Percentiles rank a stretch among this genome's conserved stretches.
These are phyloP conservation scores for Campaea margaritaria DNA, from an alignment of 2,888 invertebrate genomes.

Conservation along the genomic window DNA sequence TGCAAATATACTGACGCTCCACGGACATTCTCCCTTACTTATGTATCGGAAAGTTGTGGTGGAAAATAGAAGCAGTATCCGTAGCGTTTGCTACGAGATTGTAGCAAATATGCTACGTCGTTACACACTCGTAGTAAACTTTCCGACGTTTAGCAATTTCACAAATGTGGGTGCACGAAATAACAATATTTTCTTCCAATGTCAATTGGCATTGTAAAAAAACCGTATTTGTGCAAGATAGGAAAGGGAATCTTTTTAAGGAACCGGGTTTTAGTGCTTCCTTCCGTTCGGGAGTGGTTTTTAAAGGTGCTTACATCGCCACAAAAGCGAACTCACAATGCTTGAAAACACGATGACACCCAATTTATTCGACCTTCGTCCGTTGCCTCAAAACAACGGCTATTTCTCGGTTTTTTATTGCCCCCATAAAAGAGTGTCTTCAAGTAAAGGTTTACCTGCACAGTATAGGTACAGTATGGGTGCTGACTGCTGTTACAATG, in stretches of 20 bases:
- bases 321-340: conserved; percentile 16
- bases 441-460: conserved; percentile 38
- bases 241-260: conserved; percentile 5
- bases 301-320: conserved; percentile 25
- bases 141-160: background rate
- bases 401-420: conserved; percentile 37
- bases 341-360: conserved; percentile 35
- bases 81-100: conserved; percentile 25
- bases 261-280: conserved; percentile 17
- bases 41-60: conserved; percentile 9
- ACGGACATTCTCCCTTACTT: conserved; percentile 1
- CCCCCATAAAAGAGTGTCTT: conserved; percentile 38
- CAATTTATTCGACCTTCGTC: conserved; percentile 40
- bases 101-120: background rate
- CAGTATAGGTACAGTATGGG: conserved; percentile 2
- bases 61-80: conserved; percentile 5
- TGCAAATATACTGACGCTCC: conserved; percentile 5
- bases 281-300: conserved; percentile 17
- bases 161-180: background rate
- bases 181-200: no score
- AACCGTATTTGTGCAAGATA: background rate
- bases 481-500: background rate
- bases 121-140: background rate
- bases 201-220: no score
- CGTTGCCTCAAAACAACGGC: conserved; percentile 38